phyloP scores from a whole-genome alignment of 2,888 invertebrate genomes.

The Catocala sponsa region DNA sequence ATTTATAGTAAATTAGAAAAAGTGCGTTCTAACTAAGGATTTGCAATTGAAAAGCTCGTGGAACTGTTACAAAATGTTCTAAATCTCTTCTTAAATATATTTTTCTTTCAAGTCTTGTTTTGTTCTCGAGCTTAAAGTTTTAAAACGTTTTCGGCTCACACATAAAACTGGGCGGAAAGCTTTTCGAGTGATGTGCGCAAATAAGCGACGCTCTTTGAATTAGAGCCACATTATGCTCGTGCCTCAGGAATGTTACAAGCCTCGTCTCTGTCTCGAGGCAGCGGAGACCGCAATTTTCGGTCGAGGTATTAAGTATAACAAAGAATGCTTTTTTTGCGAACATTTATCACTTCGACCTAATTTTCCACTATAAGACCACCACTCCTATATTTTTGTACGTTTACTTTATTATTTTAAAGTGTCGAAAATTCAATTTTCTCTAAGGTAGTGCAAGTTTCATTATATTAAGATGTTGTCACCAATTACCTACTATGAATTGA shows the following conservation, averaged over 20 bases:
- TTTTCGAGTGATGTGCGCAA: constrained; percentile 61
- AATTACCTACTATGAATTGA: too few species aligned
- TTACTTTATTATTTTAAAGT: constrained; percentile 3
- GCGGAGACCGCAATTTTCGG: constrained; percentile 50
- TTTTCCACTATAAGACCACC: constrained; percentile 17
- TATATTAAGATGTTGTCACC: too few species aligned
- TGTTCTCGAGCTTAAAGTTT: constrained; percentile 51
- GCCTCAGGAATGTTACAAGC: constrained; percentile 51
- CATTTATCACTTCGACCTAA: constrained; percentile 28
- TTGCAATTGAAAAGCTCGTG: too few species aligned
- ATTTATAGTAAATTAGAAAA: too few species aligned
- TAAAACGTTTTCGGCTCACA: constrained; percentile 61
- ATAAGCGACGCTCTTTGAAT: constrained; percentile 62
- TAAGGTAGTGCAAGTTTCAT: too few species aligned
- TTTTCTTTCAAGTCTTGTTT: constrained; percentile 42
- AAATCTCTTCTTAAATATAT: constrained; percentile 21
- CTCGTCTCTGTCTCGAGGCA: constrained; percentile 45
- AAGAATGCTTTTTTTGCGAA: constrained; percentile 31
- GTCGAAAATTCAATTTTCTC: background rate
- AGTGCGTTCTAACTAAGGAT: too few species aligned
- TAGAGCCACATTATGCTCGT: constrained; percentile 54
- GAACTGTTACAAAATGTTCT: background rate
- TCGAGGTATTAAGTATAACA: constrained; percentile 44
- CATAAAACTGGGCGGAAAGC: constrained; percentile 60
- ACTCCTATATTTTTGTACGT: background rate